Evolutionary conservation across 30 jellyfish, hydroid and myxozoan species (phyloP), one percentile per base, ranked within the genome.

Genomic region (Hydractinia echinata): DNA sequence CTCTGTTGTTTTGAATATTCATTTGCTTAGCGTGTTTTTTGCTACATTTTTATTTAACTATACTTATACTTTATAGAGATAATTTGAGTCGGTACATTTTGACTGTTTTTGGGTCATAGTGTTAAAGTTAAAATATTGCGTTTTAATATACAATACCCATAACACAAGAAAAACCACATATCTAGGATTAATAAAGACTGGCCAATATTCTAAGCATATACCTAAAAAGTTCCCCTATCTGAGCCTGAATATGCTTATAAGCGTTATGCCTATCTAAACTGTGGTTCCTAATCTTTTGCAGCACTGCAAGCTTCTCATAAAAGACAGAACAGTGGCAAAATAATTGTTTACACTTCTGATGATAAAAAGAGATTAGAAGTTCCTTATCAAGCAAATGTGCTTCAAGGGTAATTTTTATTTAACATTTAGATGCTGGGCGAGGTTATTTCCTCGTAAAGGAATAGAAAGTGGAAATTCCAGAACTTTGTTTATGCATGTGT

Each of bases 301-400:
- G 97, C 97, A 15, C 71, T 77, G 13, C 97, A 90, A 30, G 90
- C 90, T 5, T n/a, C 88, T 13, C 91, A 82, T 39, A 76, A 77
- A 64, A 82, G 84, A 39, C 99, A 94, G 54, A 91, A 84, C 48
- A 73, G 92, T 53, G 99, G 99, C 21, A 81, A 66, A 53, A 85
- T 94, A 19, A 55, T 88, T 61, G 85, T 94, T 19, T 85, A 74
- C 54, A 81, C 91, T 77, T 94, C 97, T n/a, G 96, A 81, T 72
- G 95, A 94, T 68, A 78, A 84, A 68, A 85, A 83, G 67, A 49
- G 30, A 30, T 58, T 83, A 73, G 99, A 94, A 74, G 83, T 94
- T 4, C 95, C 93, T 5, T 94, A 77, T 85, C 87, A 81, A 51
- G 97, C 96, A 15, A 85, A 87, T 66, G 97, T 94, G 19, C 82